Evolutionary conservation across 2,797 vertebrate species (phyloP), one percentile per base, ranked within the genome.

Genomic region (Glossophaga mutica): DNA sequence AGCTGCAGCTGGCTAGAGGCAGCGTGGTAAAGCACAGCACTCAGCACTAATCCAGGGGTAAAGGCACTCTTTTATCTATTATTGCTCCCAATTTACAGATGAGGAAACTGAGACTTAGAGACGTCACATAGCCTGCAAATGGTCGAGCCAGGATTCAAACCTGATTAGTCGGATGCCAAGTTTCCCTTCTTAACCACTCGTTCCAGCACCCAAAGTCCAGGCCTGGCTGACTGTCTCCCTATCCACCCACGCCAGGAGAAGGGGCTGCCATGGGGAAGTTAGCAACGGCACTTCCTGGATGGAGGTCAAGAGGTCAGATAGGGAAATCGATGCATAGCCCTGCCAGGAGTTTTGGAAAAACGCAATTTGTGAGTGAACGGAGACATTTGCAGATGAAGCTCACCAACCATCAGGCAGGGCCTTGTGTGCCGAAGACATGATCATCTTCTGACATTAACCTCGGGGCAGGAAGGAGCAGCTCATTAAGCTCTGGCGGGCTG

Each of bases 401-500:
- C 71, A 37, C 79, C 87, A 87, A 85, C 86, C 96, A 57, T 95
- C 91, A 98, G 98, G 97, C 90, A 96, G 95, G 62, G 92, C 83
- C n/a, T 95, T 88, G 85, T 9, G 1, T 68, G 90, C 87, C 94
- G 97, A 96, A 98, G 98, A 97, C 95, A 95, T 91, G 97, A 97
- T 98, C 97, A 87, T 94, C 97, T 97, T 98, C 97, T 26, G 97
- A 97, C 97, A 97, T 98, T 97, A 97, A 98, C 97, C 98, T 97
- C 1, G 39, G 97, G 98, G 97, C 97, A 97, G 96, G 95, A 97
- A 97, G 97, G 98, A 96, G 81, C 94, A 98, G 96, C 98, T 98
- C 98, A 97, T 98, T 98, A 98, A 98, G 91, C 96, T 98, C 98
- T 96, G 98, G 96, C 48, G 15, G 96, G 92, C 98, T 98, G 97